Conservation (phyloP, 2,113 vertebrate genomes). For the Eurystomus gularis region DNA sequence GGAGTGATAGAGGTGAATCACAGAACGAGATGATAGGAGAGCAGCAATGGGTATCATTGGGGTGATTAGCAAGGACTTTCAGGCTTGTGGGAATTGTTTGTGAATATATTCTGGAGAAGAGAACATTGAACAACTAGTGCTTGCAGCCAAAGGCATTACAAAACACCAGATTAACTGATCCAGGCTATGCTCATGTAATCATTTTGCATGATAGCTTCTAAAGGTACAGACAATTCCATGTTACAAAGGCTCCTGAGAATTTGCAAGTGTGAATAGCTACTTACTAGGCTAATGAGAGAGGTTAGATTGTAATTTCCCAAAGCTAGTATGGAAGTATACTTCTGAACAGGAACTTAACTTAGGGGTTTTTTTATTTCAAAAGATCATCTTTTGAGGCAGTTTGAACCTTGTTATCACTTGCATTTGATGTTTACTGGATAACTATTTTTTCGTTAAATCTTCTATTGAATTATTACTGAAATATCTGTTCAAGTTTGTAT, state of each 20-base stretch:
- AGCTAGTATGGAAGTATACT: background rate
- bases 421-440: conserved; percentile 10
- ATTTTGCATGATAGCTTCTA: background rate
- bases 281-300: background rate
- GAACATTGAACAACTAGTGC: background rate
- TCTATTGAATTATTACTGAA: conserved; percentile 9
- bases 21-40: background rate
- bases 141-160: background rate
- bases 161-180: background rate
- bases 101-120: background rate
- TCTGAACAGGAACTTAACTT: background rate
- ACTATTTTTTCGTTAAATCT: background rate
- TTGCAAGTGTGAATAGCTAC: background rate
- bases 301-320: background rate
- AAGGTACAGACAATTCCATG: background rate
- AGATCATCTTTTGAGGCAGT: background rate
- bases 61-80: background rate
- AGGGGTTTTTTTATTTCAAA: background rate
- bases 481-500: background rate
- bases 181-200: background rate
- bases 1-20: background rate
- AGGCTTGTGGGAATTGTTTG: background rate
- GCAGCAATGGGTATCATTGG: background rate
- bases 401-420: background rate
- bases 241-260: background rate